phyloP scores from a whole-genome alignment of 2,888 invertebrate species.

The Schrankia costaestrigalis region DNA sequence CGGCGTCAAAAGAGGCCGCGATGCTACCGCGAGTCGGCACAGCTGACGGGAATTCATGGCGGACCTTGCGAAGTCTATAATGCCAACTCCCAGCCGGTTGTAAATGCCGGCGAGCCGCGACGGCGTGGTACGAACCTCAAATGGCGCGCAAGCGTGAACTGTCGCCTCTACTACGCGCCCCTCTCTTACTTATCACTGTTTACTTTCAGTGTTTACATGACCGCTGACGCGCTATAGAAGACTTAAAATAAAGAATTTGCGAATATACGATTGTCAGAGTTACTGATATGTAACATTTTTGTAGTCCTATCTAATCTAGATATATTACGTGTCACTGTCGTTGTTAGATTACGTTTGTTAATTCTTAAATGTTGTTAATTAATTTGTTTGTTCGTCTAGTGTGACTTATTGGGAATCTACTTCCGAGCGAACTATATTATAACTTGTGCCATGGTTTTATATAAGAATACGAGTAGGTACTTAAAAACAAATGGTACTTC shows the following conservation, averaged over 20 bases:
- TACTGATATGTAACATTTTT: background rate
- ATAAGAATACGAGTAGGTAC: too few relatives aligned
- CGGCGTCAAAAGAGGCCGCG: conserved; percentile 40
- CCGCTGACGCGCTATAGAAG: conserved; percentile 50
- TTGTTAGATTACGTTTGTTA: too few relatives aligned
- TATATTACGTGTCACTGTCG: too few relatives aligned
- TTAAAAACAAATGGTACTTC: too few relatives aligned
- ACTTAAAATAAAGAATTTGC: conserved; percentile 8
- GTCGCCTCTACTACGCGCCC: conserved; percentile 41
- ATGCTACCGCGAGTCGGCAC: conserved; percentile 48
- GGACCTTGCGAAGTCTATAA: conserved; percentile 18
- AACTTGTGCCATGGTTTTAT: too few relatives aligned
- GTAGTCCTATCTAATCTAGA: too few relatives aligned
- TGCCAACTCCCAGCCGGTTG: conserved; percentile 22
- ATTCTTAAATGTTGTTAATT: too few relatives aligned
- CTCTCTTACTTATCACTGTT: conserved; percentile 56
- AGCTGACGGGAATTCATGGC: conserved; percentile 67
- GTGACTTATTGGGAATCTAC: too few relatives aligned
- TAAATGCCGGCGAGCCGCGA: conserved; percentile 32
- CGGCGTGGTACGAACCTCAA: conserved; percentile 45
- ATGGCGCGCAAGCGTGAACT: conserved; percentile 70
- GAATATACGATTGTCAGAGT: conserved; percentile 1
- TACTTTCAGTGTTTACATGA: conserved; percentile 56
- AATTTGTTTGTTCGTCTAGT: too few relatives aligned
- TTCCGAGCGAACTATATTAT: too few relatives aligned